phyloP scores from a whole-genome alignment of 2,888 invertebrate genomes.

The Rhynchonema sp. region DNA sequence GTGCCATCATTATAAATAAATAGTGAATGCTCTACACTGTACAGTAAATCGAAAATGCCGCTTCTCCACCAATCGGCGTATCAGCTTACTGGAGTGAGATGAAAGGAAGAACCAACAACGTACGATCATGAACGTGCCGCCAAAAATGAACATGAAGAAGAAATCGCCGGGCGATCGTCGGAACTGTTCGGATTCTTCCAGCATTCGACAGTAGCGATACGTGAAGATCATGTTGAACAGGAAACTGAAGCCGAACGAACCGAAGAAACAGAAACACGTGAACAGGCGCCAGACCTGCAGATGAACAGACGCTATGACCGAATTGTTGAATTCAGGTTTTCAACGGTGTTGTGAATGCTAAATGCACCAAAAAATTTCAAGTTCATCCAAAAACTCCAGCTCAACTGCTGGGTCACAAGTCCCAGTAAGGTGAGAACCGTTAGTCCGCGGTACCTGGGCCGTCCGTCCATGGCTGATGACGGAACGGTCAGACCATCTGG shows the following conservation, averaged over 20 bases:
- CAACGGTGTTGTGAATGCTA: neutral
- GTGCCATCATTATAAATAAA: no score
- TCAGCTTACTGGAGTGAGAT: no score
- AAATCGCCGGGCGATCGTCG: slow-evolving; percentile 88
- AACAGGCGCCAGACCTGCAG: slow-evolving; percentile 72
- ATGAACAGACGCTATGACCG: neutral
- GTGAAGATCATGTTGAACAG: slow-evolving; percentile 99
- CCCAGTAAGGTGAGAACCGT: no score
- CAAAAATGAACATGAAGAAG: slow-evolving; percentile 95
- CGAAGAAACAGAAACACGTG: slow-evolving; percentile 93
- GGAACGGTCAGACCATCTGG: no score
- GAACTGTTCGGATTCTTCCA: slow-evolving; percentile 60
- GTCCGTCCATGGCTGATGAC: no score
- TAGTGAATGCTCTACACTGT: no score
- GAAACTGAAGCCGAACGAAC: slow-evolving; percentile 92
- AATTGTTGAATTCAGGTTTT: slow-evolving; percentile 1
- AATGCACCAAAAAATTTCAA: neutral
- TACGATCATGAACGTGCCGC: slow-evolving; percentile 58
- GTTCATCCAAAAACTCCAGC: no score
- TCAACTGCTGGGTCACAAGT: no score
- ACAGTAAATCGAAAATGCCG: no score
- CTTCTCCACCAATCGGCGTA: no score
- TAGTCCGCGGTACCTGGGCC: no score
- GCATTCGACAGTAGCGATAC: slow-evolving; percentile 92
- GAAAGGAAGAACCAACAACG: neutral